Conservation (phyloP, 2,797 vertebrate genomes). For the Ceyx erithaca region DNA sequence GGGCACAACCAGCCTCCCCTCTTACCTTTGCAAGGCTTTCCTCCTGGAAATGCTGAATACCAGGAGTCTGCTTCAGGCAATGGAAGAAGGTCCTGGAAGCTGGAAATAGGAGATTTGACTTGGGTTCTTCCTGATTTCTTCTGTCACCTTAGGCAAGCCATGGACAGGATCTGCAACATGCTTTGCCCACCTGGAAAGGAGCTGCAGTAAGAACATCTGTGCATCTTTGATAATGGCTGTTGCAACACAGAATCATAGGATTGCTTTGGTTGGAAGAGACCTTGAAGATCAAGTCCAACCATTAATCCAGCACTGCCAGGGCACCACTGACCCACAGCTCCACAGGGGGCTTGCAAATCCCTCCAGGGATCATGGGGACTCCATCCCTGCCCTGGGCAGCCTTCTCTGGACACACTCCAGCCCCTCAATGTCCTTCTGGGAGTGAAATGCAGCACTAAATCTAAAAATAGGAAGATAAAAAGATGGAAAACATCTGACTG, state of each 20-base stretch:
- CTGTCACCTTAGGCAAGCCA: neutral
- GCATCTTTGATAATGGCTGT: neutral
- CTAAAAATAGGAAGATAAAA: neutral
- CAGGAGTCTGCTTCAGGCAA: neutral
- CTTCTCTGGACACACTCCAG: neutral
- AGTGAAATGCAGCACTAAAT: neutral
- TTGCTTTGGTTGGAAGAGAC: neutral
- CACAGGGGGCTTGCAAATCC: neutral
- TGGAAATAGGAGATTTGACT: neutral
- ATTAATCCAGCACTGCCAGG: too few species aligned
- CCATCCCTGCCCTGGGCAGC: neutral
- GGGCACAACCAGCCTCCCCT: neutral
- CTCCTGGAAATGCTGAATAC: neutral
- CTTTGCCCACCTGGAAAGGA: neutral
- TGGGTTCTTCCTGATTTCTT: neutral
- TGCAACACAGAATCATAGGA: neutral
- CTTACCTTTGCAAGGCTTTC: fast-evolving
- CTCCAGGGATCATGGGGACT: neutral
- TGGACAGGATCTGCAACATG: neutral
- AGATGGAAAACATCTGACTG: neutral
- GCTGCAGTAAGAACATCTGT: neutral
- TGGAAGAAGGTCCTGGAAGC: neutral
- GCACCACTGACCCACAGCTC: neutral
- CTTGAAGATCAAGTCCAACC: neutral
- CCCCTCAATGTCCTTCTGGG: neutral